These are phyloP conservation scores for Lacerta agilis DNA, from an alignment of 2,797 vertebrate species.

Conservation along the genomic window DNA sequence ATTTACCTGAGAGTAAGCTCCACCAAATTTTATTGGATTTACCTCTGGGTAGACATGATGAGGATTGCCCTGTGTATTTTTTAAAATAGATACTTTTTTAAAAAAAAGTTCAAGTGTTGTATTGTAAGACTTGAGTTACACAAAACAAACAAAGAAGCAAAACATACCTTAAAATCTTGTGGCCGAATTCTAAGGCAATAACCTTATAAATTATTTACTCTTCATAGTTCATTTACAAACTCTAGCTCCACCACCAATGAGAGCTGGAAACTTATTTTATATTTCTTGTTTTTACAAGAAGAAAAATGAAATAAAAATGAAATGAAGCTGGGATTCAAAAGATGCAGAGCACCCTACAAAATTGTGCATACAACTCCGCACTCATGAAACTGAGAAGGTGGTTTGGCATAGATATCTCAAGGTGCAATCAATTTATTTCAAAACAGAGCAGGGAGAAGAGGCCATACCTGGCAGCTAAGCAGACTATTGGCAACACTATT, in stretches of 20 bases:
- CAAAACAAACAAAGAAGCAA: no score
- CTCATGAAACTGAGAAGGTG: neutral
- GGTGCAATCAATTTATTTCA: no score
- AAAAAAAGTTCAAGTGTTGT: neutral
- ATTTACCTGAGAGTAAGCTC: neutral
- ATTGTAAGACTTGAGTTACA: neutral
- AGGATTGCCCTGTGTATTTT: neutral
- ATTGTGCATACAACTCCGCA: neutral
- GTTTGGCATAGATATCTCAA: neutral
- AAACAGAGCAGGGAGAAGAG: neutral
- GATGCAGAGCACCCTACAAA: neutral
- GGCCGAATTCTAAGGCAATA: neutral
- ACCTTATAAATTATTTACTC: neutral
- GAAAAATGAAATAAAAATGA: neutral
- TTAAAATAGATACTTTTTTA: neutral
- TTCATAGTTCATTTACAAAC: neutral
- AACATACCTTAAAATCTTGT: neutral
- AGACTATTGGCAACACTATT: fast-evolving
- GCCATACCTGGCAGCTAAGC: neutral
- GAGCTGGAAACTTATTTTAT: neutral
- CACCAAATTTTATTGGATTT: neutral
- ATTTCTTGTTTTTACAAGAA: neutral
- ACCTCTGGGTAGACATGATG: neutral
- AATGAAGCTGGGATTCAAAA: neutral
- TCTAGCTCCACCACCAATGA: neutral